Evolutionary conservation across 2,797 vertebrate species (phyloP), one percentile per base, ranked within the genome.

Genomic region (Cephalopachus bancanus): DNA sequence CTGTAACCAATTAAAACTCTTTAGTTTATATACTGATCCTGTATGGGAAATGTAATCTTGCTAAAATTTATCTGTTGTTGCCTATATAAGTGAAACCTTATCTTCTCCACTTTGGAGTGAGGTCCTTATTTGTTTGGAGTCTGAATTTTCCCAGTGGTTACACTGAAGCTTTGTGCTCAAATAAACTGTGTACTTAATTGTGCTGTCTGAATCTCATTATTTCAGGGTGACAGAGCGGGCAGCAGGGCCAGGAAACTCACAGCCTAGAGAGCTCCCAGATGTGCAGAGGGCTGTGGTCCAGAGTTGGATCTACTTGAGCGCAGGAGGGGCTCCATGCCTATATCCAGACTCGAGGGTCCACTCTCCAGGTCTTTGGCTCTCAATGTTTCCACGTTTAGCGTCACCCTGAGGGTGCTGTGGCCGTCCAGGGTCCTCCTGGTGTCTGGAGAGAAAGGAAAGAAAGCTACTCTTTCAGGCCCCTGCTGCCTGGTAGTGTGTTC

Each of bases 271-370:
- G 64, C 30, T 67, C 37, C 64, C 64, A 16, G 26, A 67, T 28
- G 64, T n/a, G 28, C 15, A n/a, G 28, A n/a, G 64, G 64, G 28
- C 64, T 30, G 26, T 7, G 85, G 37, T 69, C 22, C 51, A 72
- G n/a, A 51, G 7, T 0, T 0, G 8, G 14, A 26, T 80, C 7
- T 93, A 97, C 97, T 92, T 97, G 95, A 97, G 89, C 28, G 89
- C 95, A 76, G 80, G 74, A 79, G 88, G 83, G 59, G 49, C 74
- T 60, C 62, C 0, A 0, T 24, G 59, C 3, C 22, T 1, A 0
- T 10, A 24, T 19, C 7, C 11, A 1, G 57, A 15, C 69, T 59
- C 9, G 15, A 19, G 12, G 44, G 26, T 26, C 60, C 71, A 67
- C 9, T 64, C 30, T 55, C 10, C 62, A 60, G 19, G 67, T 3